phyloP scores from a whole-genome alignment of 1,140 invertebrate species.

The Oryzaephilus surinamensis region DNA sequence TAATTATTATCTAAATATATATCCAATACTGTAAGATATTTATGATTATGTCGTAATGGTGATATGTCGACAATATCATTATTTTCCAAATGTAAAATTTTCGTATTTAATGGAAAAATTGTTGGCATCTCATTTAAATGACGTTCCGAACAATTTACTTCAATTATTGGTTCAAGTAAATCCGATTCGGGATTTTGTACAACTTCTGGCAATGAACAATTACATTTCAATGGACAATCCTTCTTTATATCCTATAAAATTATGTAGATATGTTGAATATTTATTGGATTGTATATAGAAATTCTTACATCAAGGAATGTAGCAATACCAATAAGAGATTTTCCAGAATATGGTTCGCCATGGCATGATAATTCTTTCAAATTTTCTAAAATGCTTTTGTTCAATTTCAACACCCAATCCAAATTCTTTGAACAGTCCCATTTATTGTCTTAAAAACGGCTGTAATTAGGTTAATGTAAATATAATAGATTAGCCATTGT shows the following conservation, averaged over 20 bases:
- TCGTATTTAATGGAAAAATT: conserved; percentile 45
- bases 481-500: no score
- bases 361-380: conserved; percentile 41
- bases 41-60: conserved; percentile 49
- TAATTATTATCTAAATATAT: conserved; percentile 67
- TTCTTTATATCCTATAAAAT: conserved; percentile 20
- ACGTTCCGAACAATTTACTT: conserved; percentile 45
- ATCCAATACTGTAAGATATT: conserved; percentile 53
- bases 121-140: conserved; percentile 41
- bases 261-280: no score
- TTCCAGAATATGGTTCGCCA: conserved; percentile 38
- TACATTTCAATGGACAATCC: conserved; percentile 29
- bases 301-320: conserved; percentile 43
- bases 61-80: conserved; percentile 36
- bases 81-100: conserved; percentile 42
- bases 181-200: conserved; percentile 33
- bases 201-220: conserved; percentile 38
- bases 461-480: no score
- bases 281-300: no score
- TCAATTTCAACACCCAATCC: conserved; percentile 43
- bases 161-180: conserved; percentile 37
- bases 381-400: conserved; percentile 39
- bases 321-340: conserved; percentile 42
- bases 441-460: conserved; percentile 43
- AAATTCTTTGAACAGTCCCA: conserved; percentile 46